Evolutionary conservation across 2,888 invertebrate species (phyloP), one percentile per base, ranked within the genome.

Genomic region (Scaptomyza parva): DNA sequence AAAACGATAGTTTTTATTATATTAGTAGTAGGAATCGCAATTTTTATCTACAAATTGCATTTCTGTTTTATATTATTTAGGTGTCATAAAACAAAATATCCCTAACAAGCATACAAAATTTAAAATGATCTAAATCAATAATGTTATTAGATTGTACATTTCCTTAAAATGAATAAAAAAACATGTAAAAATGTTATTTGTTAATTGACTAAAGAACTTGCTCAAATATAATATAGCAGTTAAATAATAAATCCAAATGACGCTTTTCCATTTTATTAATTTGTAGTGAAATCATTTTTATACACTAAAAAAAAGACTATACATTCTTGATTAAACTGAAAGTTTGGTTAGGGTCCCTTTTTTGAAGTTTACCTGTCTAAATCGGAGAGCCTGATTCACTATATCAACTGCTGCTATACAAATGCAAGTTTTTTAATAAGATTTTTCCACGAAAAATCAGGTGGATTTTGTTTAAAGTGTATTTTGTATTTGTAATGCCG

Each of bases 141-240:
- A 59, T 58, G 44, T 43, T 7, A 45, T 39, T 62, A 70, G 57
- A 35, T 60, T 20, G 63, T 74, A 80, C 78, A 62, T 70, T 74
- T 76, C 66, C 55, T 43, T 70, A 59, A 64, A 14, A 33, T 14
- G 43, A 62, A 58, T 53, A 53, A 33, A 35, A 35, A 62, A 50
- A 73, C 18, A 50, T 44, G 35, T 59, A 59, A 47, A 9, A 61
- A 45, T 59, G 67, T 78, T 78, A 67, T 71, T 78, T 59, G 67
- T 78, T 78, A 67, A 76, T 78, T 78, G 75, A 66, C 57, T 41
- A 22, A 78, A 66, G 12, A 47, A 39, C n/a, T n/a, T n/a, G n/a
- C n/a, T n/a, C 47, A 50, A 50, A 50, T 62, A 50, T 57, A 47
- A 43, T 22, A 4, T 50, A 35, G 35, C 20, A 11, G 22, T 50